These are phyloP conservation scores for Bungarus multicinctus DNA, from an alignment of 2,113 vertebrate genomes.

Conservation along the genomic window DNA sequence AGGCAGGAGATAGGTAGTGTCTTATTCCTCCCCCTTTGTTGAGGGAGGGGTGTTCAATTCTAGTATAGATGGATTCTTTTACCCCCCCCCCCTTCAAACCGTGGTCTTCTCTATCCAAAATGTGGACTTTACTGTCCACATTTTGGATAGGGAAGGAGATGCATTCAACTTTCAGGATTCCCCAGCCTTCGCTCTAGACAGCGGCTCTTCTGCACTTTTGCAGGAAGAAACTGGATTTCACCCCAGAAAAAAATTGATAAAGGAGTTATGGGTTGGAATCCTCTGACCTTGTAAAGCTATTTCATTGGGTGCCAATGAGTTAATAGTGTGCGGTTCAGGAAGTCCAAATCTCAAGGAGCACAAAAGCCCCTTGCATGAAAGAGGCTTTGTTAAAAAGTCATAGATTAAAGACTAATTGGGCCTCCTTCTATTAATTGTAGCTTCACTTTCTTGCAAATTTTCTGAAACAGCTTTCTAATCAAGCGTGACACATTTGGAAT, in stretches of 20 bases:
- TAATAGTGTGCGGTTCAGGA: conserved; percentile 39
- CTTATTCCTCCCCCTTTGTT: not conserved
- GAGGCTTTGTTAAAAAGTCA: not conserved
- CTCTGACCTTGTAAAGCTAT: conserved; percentile 24
- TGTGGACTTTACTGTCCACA: too few species aligned
- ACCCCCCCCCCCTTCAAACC: not conserved
- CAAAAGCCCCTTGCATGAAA: conserved; percentile 13
- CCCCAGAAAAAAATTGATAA: not conserved
- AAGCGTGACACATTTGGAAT: conserved; percentile 48
- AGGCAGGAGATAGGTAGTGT: not conserved
- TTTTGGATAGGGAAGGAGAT: too few species aligned
- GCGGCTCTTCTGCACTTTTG: too few species aligned
- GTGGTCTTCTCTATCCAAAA: not conserved
- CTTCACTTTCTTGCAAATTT: conserved; percentile 55
- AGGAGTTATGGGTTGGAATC: not conserved
- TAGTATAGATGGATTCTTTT: not conserved
- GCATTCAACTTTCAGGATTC: not conserved
- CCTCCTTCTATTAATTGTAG: conserved; percentile 55
- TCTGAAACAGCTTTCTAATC: conserved; percentile 57
- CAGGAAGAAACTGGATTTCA: not conserved
- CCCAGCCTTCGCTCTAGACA: not conserved
- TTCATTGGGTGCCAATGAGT: conserved; percentile 48
- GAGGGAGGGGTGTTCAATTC: not conserved
- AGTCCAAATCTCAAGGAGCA: conserved; percentile 47
- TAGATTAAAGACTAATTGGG: conserved; percentile 52